Evolutionary conservation across 2,888 invertebrate species (phyloP).

Genomic region (Drosophila pseudotakahashii): DNA sequence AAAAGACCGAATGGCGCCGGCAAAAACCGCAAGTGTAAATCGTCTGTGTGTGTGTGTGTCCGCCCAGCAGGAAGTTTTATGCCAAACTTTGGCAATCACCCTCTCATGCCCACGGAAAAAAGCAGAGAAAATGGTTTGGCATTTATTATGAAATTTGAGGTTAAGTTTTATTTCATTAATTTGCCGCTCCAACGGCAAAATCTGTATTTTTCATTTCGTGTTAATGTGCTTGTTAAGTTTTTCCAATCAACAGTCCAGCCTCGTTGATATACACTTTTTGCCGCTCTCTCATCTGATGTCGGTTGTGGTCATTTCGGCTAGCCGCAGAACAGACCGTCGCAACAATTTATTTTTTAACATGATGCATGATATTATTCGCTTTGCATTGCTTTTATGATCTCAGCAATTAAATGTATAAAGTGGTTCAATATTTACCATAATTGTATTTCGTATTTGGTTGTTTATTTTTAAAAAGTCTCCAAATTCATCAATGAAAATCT

Average conservation of each 20-base stretch:
- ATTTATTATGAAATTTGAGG: slow-evolving; percentile 54
- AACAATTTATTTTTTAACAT: slow-evolving; percentile 21
- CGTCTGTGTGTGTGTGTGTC: slow-evolving; percentile 29
- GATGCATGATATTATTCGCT: slow-evolving; percentile 1
- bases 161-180: slow-evolving; percentile 67
- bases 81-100: slow-evolving; percentile 51
- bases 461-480: too few relatives aligned
- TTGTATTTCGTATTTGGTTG: too few relatives aligned
- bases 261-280: slow-evolving; percentile 16
- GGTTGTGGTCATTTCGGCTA: slow-evolving; percentile 43
- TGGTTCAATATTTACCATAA: too few relatives aligned
- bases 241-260: slow-evolving; percentile 52
- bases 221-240: slow-evolving; percentile 49
- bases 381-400: neutral
- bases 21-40: slow-evolving; percentile 43
- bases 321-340: slow-evolving; percentile 40
- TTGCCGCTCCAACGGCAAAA: slow-evolving; percentile 45
- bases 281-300: slow-evolving; percentile 5
- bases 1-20: neutral
- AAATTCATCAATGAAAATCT: too few relatives aligned
- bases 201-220: slow-evolving; percentile 25
- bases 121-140: slow-evolving; percentile 42
- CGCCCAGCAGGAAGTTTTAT: slow-evolving; percentile 49
- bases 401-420: slow-evolving; percentile 14
- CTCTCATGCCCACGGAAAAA: slow-evolving; percentile 25